Conservation (phyloP, 2,888 invertebrate species). For the Philonicus albiceps region DNA sequence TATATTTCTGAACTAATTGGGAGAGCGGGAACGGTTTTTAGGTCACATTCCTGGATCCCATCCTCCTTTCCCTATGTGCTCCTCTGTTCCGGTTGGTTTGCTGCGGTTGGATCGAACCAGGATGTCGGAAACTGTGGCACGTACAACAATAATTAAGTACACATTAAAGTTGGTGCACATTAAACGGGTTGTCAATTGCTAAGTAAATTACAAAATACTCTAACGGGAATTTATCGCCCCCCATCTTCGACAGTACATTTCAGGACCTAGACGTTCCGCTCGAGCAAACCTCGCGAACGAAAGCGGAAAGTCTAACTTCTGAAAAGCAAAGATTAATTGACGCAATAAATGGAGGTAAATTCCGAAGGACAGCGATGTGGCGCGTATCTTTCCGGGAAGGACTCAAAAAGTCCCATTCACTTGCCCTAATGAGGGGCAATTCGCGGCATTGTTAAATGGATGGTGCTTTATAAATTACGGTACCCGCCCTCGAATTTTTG, state of each 20-base stretch:
- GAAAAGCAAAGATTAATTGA: neutral
- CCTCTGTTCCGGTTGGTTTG: neutral
- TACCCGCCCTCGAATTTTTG: neutral
- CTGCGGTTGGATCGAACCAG: neutral
- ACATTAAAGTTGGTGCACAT: neutral
- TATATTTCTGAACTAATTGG: slow-evolving; percentile 19
- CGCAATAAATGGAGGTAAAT: neutral
- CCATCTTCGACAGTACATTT: neutral
- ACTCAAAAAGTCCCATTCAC: neutral
- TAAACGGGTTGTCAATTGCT: slow-evolving; percentile 8
- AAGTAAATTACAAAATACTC: neutral
- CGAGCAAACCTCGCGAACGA: neutral
- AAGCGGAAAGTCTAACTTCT: neutral
- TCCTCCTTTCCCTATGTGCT: neutral
- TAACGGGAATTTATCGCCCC: neutral
- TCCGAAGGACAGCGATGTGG: neutral
- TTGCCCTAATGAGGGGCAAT: neutral
- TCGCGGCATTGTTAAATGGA: neutral
- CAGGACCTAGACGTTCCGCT: neutral
- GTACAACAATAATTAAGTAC: slow-evolving; percentile 13
- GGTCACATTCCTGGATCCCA: neutral
- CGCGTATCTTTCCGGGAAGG: neutral
- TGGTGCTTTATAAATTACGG: neutral
- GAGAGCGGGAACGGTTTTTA: neutral
- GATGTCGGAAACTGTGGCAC: neutral